Percentiles rank a stretch among this genome's conserved stretches.
phyloP scores from a whole-genome alignment of 2,797 vertebrate genomes.

The Phalloptychus januarius region DNA sequence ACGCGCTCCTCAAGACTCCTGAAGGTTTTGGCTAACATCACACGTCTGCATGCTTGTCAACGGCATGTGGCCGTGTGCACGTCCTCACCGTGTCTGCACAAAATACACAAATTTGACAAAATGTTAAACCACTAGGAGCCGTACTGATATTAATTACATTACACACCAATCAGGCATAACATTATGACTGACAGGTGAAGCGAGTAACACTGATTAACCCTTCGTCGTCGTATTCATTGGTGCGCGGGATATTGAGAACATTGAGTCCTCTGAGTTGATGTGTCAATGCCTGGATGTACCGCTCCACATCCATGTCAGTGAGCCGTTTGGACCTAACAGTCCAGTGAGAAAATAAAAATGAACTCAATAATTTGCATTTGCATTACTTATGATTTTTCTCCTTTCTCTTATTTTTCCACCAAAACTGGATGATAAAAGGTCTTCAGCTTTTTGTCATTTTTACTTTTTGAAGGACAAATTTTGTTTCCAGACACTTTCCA shows the following conservation, averaged over 20 bases:
- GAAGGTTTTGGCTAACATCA: not conserved
- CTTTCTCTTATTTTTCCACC: too few species aligned
- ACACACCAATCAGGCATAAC: not conserved
- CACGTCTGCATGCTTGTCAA: not conserved
- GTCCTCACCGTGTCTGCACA: not conserved
- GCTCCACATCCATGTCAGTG: not conserved
- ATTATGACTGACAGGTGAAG: slow-evolving; percentile 1
- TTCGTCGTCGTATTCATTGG: not conserved
- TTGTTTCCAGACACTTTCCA: too few species aligned
- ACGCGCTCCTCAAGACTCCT: not conserved
- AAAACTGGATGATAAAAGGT: too few species aligned
- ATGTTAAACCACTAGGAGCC: not conserved
- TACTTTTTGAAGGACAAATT: too few species aligned
- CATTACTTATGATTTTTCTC: too few species aligned
- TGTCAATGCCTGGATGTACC: not conserved
- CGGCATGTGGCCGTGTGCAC: not conserved
- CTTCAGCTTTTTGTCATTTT: too few species aligned
- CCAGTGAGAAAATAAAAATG: not conserved
- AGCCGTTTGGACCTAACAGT: not conserved
- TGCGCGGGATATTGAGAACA: not conserved
- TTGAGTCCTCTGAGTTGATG: not conserved
- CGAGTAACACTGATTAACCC: not conserved
- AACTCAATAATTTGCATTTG: too few species aligned
- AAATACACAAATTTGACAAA: not conserved
- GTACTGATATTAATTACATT: not conserved